Evolutionary conservation across 2,888 invertebrate genomes (phyloP), one percentile per base, ranked within the genome.

Genomic region (Petrophora chlorosata): DNA sequence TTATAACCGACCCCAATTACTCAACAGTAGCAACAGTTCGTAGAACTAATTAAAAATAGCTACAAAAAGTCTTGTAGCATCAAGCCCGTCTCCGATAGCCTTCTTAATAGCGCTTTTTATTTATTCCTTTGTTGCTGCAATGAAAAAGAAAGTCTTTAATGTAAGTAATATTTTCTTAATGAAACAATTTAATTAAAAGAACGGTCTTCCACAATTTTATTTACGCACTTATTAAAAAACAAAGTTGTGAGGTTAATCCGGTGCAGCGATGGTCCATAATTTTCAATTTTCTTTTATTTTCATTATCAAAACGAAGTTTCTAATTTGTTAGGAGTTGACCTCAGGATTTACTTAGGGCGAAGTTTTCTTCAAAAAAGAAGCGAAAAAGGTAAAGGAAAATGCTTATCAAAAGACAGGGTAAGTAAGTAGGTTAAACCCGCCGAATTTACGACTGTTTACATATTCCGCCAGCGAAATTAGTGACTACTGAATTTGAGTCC

Each of bases 121-220:
- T 51, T 48, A 34, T 50, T 40, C 26, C 32, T 48, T 51, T 48
- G 47, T 53, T 53, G 46, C 43, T 44, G 16, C 29, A 12, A 17
- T 38, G 34, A 42, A 45, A 32, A 33, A 29, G 22, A 46, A 46
- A 17, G 36, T 47, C 25, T 43, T 46, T 32, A 46, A 43, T 38
- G 48, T 46, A 35, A 35, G 54, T 54, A 41, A 57, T 57, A 54
- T 57, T 57, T 54, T 54, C 52, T 52, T 54, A 53, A 54, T 52
- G 48, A 56, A 57, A 57, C 43, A 54, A 54, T 46, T 54, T 54
- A 47, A 57, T 57, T 54, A 49, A 57, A 46, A 41, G 19, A 57
- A 22, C 34, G 49, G 42, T 46, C 54, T 51, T 48, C 28, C 36
- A 45, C 43, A 36, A 33, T 54, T 38, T 57, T 54, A 46, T 46